Base-by-base conservation (phyloP, 2,797 vertebrate species). In the Sebastes kiyomatsui region DNA sequence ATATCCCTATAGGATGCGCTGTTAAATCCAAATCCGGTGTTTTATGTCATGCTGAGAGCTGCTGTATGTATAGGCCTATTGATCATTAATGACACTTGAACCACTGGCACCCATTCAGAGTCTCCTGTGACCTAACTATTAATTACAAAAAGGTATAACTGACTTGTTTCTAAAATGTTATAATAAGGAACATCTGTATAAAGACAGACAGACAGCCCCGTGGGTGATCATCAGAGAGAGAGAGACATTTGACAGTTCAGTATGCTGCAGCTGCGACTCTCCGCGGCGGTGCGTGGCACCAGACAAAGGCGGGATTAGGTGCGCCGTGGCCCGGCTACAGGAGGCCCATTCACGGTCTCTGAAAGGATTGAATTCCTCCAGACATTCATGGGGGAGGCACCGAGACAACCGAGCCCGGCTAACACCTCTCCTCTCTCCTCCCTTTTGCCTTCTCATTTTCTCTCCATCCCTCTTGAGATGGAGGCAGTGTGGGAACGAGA, bases 271-370 rank as follows among this genome's bases (percentile, higher is more conserved):
- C 61, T 78, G 76, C 73, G 25, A 49, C 27, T 77, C 64, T 30
- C 80, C 49, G 58, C 49, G 32, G 72, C 85, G 78, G 83, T 91
- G 81, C 77, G 72, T 84, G 75, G 73, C 79, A 42, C 71, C 56
- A 84, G 85, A 94, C 86, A 93, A 91, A 91, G 71, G 85, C 83
- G 56, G 84, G 75, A 93, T 88, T 83, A 88, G 85, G 76, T 49
- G 80, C 83, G 77, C 87, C 67, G 69, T 80, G 77, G 87, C 54
- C 84, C 0, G 84, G 82, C 85, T 78, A 62, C 87, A 77, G 76
- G 80, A 84, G 74, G 66, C 38, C 65, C 27, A 76, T 87, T 88
- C 74, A 81, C 71, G 16, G 73, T 6, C 35, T 32, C 61, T 76
- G 62, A 85, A 86, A 75, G 70, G 67, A 18, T 18, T 28, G 58